These are phyloP conservation scores for Pterophyllum scalare DNA, from an alignment of 2,113 vertebrate genomes.

Conservation along the genomic window DNA sequence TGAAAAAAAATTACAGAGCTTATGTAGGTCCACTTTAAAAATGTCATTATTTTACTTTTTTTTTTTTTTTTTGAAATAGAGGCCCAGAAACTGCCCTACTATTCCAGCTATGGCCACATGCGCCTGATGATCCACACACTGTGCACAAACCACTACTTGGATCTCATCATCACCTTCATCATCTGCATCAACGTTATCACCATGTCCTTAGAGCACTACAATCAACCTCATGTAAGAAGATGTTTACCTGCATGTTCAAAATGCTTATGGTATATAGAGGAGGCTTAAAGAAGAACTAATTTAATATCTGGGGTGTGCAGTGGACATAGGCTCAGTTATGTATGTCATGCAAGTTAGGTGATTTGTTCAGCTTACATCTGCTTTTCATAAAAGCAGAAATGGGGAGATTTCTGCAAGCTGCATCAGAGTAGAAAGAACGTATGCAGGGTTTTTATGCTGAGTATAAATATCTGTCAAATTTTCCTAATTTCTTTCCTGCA, in stretches of 20 bases:
- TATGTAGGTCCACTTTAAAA: not conserved
- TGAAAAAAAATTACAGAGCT: not conserved
- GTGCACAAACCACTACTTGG: constrained; percentile 98
- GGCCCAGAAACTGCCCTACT: constrained; percentile 95
- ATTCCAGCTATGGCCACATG: constrained; percentile 88
- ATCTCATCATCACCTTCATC: constrained; percentile 99
- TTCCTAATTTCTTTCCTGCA: not conserved
- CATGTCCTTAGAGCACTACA: constrained; percentile 99
- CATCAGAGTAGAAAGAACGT: not conserved
- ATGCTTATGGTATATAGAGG: not conserved
- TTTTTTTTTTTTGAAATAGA: constrained; percentile 76
- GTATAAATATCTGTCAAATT: not conserved
- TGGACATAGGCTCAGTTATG: not conserved
- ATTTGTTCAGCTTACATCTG: not conserved
- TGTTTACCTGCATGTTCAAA: not conserved
- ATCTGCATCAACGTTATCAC: constrained; percentile 99
- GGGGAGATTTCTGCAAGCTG: not conserved
- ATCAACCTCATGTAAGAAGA: constrained; percentile 92
- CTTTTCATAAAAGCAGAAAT: not conserved
- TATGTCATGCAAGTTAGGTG: not conserved
- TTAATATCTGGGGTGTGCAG: not conserved
- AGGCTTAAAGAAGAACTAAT: not conserved
- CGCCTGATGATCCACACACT: constrained; percentile 96
- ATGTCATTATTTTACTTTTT: not conserved
- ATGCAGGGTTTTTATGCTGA: not conserved